These are phyloP conservation scores for Neoaliturus tenellus DNA, from an alignment of 2,888 invertebrate genomes.

Conservation along the genomic window DNA sequence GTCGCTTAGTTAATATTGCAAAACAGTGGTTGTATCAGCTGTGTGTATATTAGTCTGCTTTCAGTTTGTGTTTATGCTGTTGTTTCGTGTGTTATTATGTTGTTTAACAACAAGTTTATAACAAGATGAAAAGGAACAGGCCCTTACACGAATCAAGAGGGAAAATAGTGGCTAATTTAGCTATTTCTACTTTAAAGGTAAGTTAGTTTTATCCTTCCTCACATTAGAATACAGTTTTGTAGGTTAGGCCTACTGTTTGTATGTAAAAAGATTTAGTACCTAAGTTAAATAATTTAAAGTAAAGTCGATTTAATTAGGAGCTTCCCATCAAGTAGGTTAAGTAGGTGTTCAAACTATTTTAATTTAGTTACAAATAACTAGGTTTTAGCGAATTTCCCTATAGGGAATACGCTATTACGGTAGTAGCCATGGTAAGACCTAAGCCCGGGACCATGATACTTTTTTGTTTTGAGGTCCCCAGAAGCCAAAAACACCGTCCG, in stretches of 20 bases:
- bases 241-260: not conserved
- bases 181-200: conserved; percentile 17
- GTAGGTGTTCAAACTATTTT: not conserved
- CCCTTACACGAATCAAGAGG: conserved; percentile 4
- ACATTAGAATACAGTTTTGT: not conserved
- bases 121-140: not conserved
- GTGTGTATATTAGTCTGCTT: conserved; percentile 9
- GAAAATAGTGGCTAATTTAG: not conserved
- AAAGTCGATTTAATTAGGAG: not conserved
- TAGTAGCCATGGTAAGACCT: too few species aligned
- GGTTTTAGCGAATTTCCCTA: too few species aligned
- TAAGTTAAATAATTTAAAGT: not conserved
- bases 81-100: not conserved
- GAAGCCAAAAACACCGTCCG: too few species aligned
- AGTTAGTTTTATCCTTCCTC: not conserved
- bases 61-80: not conserved
- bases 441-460: too few species aligned
- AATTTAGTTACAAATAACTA: not conserved
- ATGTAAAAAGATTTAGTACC: too few species aligned
- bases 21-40: conserved; percentile 20
- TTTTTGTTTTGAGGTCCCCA: too few species aligned
- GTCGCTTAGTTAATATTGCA: conserved; percentile 5
- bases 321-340: not conserved
- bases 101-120: not conserved
- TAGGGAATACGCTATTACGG: too few species aligned